These are phyloP conservation scores for Etheostoma cragini DNA, from an alignment of 2,113 vertebrate species.

Conservation along the genomic window DNA sequence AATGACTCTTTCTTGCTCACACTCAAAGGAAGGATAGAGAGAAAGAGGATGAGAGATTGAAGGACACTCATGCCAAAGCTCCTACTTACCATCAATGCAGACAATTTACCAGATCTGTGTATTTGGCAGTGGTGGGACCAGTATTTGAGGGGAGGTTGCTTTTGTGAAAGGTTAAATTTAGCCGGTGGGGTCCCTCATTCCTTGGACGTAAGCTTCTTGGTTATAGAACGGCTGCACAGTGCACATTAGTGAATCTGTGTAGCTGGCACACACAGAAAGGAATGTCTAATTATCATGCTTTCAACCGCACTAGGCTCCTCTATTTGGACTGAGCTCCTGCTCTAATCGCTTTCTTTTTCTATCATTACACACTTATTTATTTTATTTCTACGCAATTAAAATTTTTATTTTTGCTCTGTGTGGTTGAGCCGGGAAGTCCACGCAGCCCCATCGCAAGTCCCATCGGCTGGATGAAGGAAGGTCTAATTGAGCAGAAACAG, in stretches of 20 bases:
- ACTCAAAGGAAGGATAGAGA: slow-evolving; percentile 16
- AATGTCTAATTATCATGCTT: slow-evolving; percentile 81
- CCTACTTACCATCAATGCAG: slow-evolving; percentile 41
- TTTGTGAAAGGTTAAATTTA: slow-evolving; percentile 72
- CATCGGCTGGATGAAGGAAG: slow-evolving; percentile 31
- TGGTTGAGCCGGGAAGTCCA: slow-evolving; percentile 31
- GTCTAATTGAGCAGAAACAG: slow-evolving; percentile 43
- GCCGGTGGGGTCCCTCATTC: slow-evolving; percentile 45
- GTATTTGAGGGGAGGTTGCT: slow-evolving; percentile 40
- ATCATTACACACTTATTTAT: slow-evolving; percentile 66
- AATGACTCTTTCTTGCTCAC: slow-evolving; percentile 13
- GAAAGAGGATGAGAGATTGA: slow-evolving; percentile 6
- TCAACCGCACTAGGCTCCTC: slow-evolving; percentile 66
- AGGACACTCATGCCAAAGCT: slow-evolving; percentile 39
- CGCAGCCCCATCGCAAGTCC: background rate
- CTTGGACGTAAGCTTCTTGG: slow-evolving; percentile 55
- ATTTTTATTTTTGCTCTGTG: slow-evolving; percentile 58
- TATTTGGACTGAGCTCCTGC: slow-evolving; percentile 62
- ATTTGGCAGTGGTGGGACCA: slow-evolving; percentile 46
- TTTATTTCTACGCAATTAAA: slow-evolving; percentile 71
- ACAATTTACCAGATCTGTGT: slow-evolving; percentile 53
- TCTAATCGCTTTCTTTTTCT: slow-evolving; percentile 72
- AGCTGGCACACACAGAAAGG: slow-evolving; percentile 77
- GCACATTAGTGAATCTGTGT: slow-evolving; percentile 73
- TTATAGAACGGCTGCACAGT: slow-evolving; percentile 56